Percentiles rank a stretch among this genome's conserved stretches.
Evolutionary conservation across 2,888 invertebrate species (phyloP).

Genomic region (Drosophila mayaguana): DNA sequence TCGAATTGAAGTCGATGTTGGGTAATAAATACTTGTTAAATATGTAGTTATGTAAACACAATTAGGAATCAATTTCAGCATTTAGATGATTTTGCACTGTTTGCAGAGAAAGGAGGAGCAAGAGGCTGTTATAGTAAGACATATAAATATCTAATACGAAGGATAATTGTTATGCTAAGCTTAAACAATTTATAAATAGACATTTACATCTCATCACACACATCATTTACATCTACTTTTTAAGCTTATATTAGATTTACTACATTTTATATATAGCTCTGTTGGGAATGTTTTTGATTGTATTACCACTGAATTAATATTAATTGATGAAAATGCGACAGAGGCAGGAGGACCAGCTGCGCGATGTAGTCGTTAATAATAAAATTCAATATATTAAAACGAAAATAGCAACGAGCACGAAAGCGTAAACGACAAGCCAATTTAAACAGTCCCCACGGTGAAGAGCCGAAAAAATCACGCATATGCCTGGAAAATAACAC

Average conservation of each 20-base stretch:
- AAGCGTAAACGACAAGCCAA: conserved; percentile 5
- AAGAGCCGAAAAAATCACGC: conserved; percentile 1
- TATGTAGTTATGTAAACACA: neutral
- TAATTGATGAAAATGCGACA: conserved; percentile 4
- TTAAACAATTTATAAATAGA: no score
- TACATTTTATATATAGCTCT: no score
- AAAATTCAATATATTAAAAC: conserved; percentile 45
- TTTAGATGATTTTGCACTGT: neutral
- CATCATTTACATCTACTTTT: no score
- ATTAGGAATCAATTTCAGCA: neutral
- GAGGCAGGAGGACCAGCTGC: conserved; percentile 45
- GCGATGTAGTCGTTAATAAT: conserved; percentile 49
- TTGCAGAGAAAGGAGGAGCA: neutral
- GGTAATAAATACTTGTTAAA: conserved; percentile 15
- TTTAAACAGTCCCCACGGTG: conserved; percentile 30
- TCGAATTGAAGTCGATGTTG: conserved; percentile 1
- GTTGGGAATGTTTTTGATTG: conserved; percentile 28
- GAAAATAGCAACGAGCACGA: neutral
- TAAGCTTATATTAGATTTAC: no score
- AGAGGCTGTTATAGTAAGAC: neutral
- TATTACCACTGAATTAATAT: conserved; percentile 43
- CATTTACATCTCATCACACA: no score
- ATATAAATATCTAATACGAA: neutral
- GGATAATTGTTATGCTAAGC: no score
- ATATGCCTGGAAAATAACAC: conserved; percentile 34